Percentiles rank a stretch among this genome's conserved stretches.
Conservation (phyloP, 2,797 vertebrate species). For the Tadarida brasiliensis region DNA sequence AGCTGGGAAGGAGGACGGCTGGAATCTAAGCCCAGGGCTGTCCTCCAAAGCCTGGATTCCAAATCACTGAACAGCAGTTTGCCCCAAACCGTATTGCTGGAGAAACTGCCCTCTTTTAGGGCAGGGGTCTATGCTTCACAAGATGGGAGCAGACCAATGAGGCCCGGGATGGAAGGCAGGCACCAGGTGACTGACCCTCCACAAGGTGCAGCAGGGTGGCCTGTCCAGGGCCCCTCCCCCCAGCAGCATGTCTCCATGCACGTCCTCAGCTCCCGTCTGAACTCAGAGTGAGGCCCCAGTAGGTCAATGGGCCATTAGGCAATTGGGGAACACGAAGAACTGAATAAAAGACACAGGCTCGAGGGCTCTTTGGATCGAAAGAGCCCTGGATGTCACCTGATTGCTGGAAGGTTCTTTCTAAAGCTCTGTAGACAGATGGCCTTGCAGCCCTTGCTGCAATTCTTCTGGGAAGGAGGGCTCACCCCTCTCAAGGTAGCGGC, state of each 20-base stretch:
- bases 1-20: background rate
- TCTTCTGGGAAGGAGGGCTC: background rate
- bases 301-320: background rate
- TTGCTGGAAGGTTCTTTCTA: background rate
- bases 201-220: background rate
- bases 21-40: background rate
- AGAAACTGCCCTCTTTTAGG: background rate
- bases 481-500: fast-evolving
- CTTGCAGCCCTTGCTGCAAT: background rate
- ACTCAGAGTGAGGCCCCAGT: background rate
- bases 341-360: background rate
- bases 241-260: fast-evolving
- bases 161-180: background rate
- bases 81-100: background rate
- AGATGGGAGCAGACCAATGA: background rate
- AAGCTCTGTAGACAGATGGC: background rate
- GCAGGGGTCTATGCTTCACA: background rate
- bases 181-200: background rate
- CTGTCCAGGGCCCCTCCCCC: background rate
- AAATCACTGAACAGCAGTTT: background rate
- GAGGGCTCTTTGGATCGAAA: background rate
- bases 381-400: background rate
- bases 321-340: background rate
- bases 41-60: background rate
- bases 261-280: background rate